Evolutionary conservation across 2,797 vertebrate species (phyloP).

Genomic region (Lithobates pipiens): DNA sequence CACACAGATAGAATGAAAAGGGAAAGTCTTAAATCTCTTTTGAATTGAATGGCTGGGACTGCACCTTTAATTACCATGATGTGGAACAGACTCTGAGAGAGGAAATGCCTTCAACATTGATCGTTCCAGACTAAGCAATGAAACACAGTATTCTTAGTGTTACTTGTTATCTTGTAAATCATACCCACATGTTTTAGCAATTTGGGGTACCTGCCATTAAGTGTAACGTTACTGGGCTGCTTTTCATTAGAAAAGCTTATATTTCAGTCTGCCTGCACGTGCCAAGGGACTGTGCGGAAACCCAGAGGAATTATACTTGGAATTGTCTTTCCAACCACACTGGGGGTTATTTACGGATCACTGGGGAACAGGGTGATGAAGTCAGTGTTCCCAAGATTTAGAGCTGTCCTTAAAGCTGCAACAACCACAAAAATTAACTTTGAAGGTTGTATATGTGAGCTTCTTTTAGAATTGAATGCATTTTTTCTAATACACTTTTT

Average conservation of each 20-base stretch:
- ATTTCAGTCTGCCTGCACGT: slow-evolving; percentile 57
- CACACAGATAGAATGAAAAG: background rate
- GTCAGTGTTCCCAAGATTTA: slow-evolving; percentile 19
- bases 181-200: slow-evolving; percentile 61
- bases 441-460: background rate
- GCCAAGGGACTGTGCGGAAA: slow-evolving; percentile 44
- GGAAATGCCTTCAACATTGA: slow-evolving; percentile 56
- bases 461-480: background rate
- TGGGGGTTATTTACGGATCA: slow-evolving; percentile 55
- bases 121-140: slow-evolving; percentile 60
- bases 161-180: slow-evolving; percentile 61
- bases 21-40: slow-evolving; percentile 12
- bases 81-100: slow-evolving; percentile 59
- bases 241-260: slow-evolving; percentile 58
- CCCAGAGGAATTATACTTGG: slow-evolving; percentile 39
- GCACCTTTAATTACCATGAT: slow-evolving; percentile 61
- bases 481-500: no score
- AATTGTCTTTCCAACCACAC: slow-evolving; percentile 48
- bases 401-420: background rate
- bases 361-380: slow-evolving; percentile 22
- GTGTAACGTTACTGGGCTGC: slow-evolving; percentile 57
- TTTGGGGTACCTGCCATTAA: slow-evolving; percentile 60
- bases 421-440: background rate
- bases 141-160: slow-evolving; percentile 55
- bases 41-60: slow-evolving; percentile 18